phyloP scores from a whole-genome alignment of 2,797 vertebrate genomes.

The Todus mexicanus region DNA sequence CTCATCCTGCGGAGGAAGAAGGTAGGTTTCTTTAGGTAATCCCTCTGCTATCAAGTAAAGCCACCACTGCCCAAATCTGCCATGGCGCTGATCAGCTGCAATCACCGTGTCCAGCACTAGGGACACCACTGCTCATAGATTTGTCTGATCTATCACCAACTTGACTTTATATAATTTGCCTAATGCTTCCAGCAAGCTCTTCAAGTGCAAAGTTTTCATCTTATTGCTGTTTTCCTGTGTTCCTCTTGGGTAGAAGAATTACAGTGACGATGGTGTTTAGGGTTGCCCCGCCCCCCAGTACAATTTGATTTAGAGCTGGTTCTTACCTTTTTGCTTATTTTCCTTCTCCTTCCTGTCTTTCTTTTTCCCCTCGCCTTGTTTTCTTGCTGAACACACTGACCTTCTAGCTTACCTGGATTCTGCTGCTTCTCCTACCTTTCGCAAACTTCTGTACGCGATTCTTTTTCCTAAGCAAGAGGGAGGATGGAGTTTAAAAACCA shows the following conservation, averaged over 20 bases:
- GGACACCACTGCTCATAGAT: not conserved
- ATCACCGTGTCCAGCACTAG: not conserved
- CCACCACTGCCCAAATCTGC: fast-evolving
- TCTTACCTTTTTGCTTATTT: conserved; percentile 29
- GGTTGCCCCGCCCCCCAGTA: not conserved
- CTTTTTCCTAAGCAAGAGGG: conserved; percentile 48
- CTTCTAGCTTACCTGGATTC: conserved; percentile 47
- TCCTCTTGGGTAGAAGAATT: not conserved
- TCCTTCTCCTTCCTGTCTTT: conserved; percentile 29
- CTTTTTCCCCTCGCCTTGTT: not conserved
- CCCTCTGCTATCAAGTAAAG: not conserved
- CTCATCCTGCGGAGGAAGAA: not conserved
- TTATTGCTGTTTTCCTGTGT: not conserved
- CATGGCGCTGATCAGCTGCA: not conserved
- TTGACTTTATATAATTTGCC: not conserved
- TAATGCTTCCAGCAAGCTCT: not conserved
- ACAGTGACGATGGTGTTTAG: not conserved
- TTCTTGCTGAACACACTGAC: conserved; percentile 43
- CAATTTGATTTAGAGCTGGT: not conserved
- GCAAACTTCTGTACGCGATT: conserved; percentile 26
- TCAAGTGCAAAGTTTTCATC: not conserved
- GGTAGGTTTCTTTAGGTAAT: not conserved
- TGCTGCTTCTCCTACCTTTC: conserved; percentile 60
- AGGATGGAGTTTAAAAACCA: conserved; percentile 39
- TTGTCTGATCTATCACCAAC: not conserved